Percentiles rank a stretch among this genome's conserved stretches.
Evolutionary conservation across 2,113 vertebrate species (phyloP).

Genomic region (Daubentonia madagascariensis): DNA sequence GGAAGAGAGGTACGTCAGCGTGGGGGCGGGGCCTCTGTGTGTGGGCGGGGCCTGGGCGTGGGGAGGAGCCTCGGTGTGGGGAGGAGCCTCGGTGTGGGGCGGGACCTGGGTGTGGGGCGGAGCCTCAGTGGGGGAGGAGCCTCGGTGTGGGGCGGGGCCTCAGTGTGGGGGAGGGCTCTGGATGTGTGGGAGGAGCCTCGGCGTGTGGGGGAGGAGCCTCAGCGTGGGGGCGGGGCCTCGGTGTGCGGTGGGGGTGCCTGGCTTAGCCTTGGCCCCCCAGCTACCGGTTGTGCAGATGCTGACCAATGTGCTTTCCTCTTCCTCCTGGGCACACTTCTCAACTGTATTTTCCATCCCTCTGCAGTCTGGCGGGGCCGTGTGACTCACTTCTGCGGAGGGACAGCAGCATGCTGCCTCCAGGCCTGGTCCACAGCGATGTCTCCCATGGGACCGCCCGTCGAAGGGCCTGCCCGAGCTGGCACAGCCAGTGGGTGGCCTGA

Average conservation of each 20-base stretch:
- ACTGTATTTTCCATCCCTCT: neutral
- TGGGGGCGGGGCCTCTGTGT: neutral
- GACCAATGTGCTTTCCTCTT: neutral
- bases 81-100: neutral
- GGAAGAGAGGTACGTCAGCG: neutral
- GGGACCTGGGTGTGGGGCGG: too few relatives aligned
- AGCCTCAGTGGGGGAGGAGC: too few relatives aligned
- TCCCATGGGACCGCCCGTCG: neutral
- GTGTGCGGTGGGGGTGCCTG: too few relatives aligned
- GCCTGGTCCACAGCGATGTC: neutral
- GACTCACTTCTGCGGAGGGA: neutral
- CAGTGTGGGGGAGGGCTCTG: neutral
- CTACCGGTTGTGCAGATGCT: neutral
- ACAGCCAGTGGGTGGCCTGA: neutral
- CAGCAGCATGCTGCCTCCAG: neutral
- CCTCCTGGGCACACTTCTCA: neutral
- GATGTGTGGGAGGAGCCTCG: neutral
- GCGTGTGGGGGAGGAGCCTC: neutral
- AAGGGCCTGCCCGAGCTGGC: neutral
- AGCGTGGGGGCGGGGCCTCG: neutral
- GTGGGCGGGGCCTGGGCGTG: too few relatives aligned
- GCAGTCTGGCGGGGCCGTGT: too few relatives aligned
- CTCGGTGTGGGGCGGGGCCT: neutral
- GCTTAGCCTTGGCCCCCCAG: neutral
- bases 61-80: neutral